Base-by-base conservation (phyloP, 2,888 invertebrate genomes). In the Gnatocerus cornutus region DNA sequence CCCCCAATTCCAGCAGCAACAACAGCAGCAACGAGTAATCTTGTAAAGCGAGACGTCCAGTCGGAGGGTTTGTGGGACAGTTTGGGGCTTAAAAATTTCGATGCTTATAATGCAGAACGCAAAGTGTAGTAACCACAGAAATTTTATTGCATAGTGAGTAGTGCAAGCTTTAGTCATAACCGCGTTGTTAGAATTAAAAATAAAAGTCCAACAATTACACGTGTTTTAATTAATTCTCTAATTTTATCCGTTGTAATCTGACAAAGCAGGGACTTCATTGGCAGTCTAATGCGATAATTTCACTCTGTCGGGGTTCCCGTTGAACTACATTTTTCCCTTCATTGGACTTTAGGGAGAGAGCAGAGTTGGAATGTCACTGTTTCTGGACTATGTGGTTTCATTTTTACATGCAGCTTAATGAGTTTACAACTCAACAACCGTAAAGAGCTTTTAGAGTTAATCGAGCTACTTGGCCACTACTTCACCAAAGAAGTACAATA, bases 351-450 rank as follows among this genome's bases (percentile, higher is more conserved):
- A 43, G 43, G 13, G 12, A n/a, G 12, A 43, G 10, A 43, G 10
- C 10, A 43, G 43, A 43, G 3, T 7, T 43, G 12, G 7, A 37
- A 37, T 37, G 37, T 43, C 10, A 43, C 10, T 7, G 13, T 12
- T 43, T 21, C 1, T 43, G 2, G 12, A 37, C 43, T 13, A 2
- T 12, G 7, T 12, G 43, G 10, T 43, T 43, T 10, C 43, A 43
- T 13, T 43, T 43, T 43, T 43, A 3, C 10, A 43, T 13, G 43
- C 43, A 10, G 7, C 13, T 9, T 43, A 43, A 43, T 43, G 43
- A 10, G 43, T 43, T 43, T 43, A 43, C 43, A 43, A 12, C 43
- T 43, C 10, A 43, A 43, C 43, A 43, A 12, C 43, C 43, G 13
- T 43, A 13, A 43, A 43, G 12, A 43, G 43, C 10, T 10, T 21